These are phyloP conservation scores for Chouioia cunea DNA, from an alignment of 2,888 invertebrate species.

Conservation along the genomic window DNA sequence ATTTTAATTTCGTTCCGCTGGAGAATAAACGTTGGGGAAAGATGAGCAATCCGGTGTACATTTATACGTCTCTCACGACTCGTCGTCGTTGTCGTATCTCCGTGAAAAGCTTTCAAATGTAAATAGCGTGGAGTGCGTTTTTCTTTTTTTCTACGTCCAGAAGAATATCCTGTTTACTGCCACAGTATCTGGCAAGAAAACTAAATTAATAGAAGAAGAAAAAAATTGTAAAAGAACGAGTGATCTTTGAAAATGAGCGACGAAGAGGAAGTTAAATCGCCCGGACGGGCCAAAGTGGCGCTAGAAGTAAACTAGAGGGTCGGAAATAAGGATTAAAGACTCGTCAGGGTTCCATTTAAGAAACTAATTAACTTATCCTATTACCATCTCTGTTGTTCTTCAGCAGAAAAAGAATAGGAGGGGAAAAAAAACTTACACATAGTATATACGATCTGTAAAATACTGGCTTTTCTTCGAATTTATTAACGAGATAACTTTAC, in stretches of 20 bases:
- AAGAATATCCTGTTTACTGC: constrained; percentile 45
- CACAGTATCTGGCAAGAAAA: constrained; percentile 23
- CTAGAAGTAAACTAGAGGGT: background rate
- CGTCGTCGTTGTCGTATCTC: background rate
- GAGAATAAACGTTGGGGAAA: constrained; percentile 2
- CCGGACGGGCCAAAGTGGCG: background rate
- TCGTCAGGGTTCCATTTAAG: constrained; percentile 60
- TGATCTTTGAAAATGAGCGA: background rate
- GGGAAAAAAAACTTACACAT: too few species aligned
- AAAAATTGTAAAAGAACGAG: background rate
- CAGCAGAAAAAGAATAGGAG: too few species aligned
- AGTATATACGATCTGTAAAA: too few species aligned
- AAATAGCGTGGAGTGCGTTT: background rate
- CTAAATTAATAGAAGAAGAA: background rate
- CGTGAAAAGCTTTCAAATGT: constrained; percentile 8
- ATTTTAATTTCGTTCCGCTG: constrained; percentile 28
- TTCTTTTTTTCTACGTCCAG: background rate
- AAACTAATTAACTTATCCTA: constrained; percentile 63
- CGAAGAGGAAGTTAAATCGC: too few species aligned
- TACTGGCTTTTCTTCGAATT: too few species aligned
- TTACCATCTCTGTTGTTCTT: constrained; percentile 50
- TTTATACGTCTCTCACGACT: constrained; percentile 1
- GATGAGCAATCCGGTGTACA: background rate
- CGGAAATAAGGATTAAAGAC: constrained; percentile 50
- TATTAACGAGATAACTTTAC: too few species aligned